Percentiles rank a stretch among this genome's conserved stretches.
phyloP scores from a whole-genome alignment of 1,140 invertebrate species.

The Dysdera silvatica region DNA sequence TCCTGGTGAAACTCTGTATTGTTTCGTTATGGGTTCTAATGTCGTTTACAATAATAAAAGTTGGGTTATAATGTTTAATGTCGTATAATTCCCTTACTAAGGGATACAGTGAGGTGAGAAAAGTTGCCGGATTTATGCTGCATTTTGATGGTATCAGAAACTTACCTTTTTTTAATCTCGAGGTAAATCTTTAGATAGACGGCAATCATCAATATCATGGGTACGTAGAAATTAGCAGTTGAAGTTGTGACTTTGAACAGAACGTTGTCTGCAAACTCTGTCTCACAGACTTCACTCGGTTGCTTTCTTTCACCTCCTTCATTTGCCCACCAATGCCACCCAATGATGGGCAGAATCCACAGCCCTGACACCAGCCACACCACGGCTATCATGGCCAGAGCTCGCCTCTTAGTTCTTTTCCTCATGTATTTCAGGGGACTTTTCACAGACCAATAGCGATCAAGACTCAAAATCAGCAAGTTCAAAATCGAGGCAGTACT shows the following conservation, averaged over 20 bases:
- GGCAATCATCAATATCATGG: conserved; percentile 50
- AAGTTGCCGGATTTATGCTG: no score
- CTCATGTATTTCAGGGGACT: conserved; percentile 54
- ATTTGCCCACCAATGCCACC: conserved; percentile 44
- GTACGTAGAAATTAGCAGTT: conserved; percentile 53
- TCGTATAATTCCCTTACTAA: no score
- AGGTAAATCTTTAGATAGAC: conserved; percentile 51
- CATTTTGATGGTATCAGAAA: no score
- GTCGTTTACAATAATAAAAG: no score
- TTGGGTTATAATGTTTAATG: no score
- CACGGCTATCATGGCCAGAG: conserved; percentile 49
- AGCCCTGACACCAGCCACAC: conserved; percentile 50
- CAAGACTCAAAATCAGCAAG: conserved; percentile 49
- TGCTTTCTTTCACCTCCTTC: conserved; percentile 31
- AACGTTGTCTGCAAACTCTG: conserved; percentile 51
- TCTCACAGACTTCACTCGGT: conserved; percentile 40
- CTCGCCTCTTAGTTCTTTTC: conserved; percentile 52
- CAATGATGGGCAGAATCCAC: conserved; percentile 51
- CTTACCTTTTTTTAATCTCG: conserved; percentile 48
- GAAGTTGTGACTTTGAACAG: conserved; percentile 50
- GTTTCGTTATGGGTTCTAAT: no score
- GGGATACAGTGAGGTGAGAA: no score
- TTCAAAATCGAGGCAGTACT: conserved; percentile 58
- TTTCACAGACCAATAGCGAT: conserved; percentile 53
- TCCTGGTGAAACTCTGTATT: no score